Percentiles rank a stretch among this genome's conserved stretches.
Evolutionary conservation across 2,888 invertebrate species (phyloP).

Genomic region (Chironomus riparius): DNA sequence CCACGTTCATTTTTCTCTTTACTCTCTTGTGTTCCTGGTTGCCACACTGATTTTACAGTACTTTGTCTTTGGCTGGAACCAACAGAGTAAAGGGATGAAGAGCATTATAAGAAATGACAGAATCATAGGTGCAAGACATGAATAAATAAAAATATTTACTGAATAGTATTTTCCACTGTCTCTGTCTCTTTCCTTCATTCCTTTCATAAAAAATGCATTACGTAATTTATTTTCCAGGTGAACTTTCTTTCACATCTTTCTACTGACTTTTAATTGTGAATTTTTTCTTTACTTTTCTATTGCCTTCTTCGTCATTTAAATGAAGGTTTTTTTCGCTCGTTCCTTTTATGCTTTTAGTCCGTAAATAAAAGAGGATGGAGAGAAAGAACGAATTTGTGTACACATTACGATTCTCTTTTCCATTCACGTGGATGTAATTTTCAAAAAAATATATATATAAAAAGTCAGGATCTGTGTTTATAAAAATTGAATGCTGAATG

Average conservation of each 20-base stretch:
- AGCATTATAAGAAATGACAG: background rate
- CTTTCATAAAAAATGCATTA: constrained; percentile 27
- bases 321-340: too few species aligned
- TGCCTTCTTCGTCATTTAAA: background rate
- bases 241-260: background rate
- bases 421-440: constrained; percentile 6
- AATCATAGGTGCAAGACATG: constrained; percentile 7
- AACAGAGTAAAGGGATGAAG: background rate
- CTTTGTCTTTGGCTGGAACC: background rate
- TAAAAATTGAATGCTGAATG: background rate
- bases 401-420: background rate
- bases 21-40: background rate
- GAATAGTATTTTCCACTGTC: background rate
- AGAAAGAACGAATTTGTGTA: background rate
- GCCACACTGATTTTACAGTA: background rate
- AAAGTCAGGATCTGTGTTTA: background rate
- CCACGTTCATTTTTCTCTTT: background rate
- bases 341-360: background rate
- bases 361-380: background rate
- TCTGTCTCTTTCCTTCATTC: background rate
- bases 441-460: background rate
- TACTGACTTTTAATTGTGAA: too few species aligned
- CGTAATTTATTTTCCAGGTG: constrained; percentile 23
- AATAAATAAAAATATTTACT: constrained; percentile 18
- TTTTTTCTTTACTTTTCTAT: too few species aligned